Conservation (phyloP, 2,113 vertebrate genomes). For the Centropristis striata region DNA sequence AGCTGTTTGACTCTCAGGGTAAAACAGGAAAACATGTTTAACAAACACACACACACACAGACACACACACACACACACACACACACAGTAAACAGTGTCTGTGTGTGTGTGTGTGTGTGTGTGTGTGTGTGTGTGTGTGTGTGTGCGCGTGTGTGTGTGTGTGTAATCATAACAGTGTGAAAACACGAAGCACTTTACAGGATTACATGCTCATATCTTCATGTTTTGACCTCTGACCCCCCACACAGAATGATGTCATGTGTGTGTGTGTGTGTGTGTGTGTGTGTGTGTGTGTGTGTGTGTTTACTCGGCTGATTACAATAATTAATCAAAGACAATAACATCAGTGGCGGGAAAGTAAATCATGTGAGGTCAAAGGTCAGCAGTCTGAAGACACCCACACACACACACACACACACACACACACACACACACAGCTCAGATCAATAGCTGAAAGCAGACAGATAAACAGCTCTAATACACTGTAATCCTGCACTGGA, state of each 20-base stretch:
- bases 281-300: not conserved
- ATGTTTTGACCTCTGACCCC: conserved; percentile 8
- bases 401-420: conserved; percentile 4
- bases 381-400: not conserved
- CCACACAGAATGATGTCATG: not conserved
- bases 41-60: not conserved
- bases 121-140: not conserved
- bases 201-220: conserved; percentile 4
- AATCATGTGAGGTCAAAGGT: not conserved
- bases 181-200: not conserved
- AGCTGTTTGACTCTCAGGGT: not conserved
- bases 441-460: conserved; percentile 36
- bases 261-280: conserved; percentile 1
- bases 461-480: conserved; percentile 47
- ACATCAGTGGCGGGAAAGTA: not conserved
- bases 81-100: not conserved
- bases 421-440: not conserved
- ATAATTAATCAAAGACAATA: conserved; percentile 2
- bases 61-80: too few relatives aligned
- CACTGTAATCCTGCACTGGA: conserved; percentile 32
- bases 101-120: not conserved
- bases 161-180: not conserved
- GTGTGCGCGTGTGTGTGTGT: not conserved
- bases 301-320: not conserved
- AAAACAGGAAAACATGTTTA: conserved; percentile 2